Evolutionary conservation across 2,888 invertebrate genomes (phyloP).

Genomic region (Bellardia pandia): DNA sequence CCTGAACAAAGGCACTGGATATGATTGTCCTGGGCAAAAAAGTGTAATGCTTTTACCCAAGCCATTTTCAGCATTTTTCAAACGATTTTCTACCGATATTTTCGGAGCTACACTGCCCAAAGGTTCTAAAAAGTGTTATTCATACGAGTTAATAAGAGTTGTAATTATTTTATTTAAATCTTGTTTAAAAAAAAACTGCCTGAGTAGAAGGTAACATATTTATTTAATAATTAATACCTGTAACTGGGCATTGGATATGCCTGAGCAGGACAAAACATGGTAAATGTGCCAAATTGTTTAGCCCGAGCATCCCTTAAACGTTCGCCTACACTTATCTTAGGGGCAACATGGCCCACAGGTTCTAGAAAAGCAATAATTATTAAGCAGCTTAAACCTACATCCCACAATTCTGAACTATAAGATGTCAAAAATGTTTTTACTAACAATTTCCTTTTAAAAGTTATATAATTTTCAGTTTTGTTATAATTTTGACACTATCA

Average conservation of each 20-base stretch:
- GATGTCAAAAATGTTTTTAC: no score
- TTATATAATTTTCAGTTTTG: no score
- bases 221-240: conserved; percentile 85
- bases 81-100: conserved; percentile 86
- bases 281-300: conserved; percentile 85
- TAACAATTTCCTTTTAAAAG: no score
- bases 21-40: conserved; percentile 90
- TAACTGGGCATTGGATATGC: conserved; percentile 90
- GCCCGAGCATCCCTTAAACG: conserved; percentile 85
- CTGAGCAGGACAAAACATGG: conserved; percentile 90
- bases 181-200: conserved; percentile 53
- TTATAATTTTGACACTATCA: no score
- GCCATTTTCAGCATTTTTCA: conserved; percentile 85
- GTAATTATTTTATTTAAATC: background rate
- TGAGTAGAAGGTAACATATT: conserved; percentile 28
- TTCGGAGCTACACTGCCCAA: conserved; percentile 85
- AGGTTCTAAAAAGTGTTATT: conserved; percentile 85
- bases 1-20: conserved; percentile 88
- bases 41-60: conserved; percentile 85
- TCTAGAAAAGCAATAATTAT: conserved; percentile 77
- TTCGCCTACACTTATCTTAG: conserved; percentile 90
- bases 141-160: background rate
- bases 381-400: no score
- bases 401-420: no score
- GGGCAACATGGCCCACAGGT: conserved; percentile 85